These are phyloP conservation scores for Rhinogobio ventralis DNA, from an alignment of 2,797 vertebrate species.

Conservation along the genomic window DNA sequence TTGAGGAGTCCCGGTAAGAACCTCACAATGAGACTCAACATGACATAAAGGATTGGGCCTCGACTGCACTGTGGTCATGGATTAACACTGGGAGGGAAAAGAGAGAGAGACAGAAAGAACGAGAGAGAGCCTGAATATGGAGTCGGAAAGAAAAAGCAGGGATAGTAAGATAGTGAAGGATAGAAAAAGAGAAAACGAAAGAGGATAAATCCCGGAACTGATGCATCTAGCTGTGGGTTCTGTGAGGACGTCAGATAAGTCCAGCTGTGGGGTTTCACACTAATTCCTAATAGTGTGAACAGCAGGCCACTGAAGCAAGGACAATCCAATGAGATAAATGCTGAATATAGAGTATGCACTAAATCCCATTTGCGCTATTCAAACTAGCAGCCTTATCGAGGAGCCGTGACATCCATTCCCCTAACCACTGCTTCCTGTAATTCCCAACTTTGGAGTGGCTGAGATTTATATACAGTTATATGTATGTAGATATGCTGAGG, in stretches of 20 bases:
- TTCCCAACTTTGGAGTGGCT: constrained; percentile 29
- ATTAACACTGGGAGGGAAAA: constrained; percentile 52
- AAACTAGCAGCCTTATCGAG: constrained; percentile 35
- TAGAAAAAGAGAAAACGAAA: constrained; percentile 56
- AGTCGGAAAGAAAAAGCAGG: constrained; percentile 28
- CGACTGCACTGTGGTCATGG: constrained; percentile 39
- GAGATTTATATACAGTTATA: constrained; percentile 32
- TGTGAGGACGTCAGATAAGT: constrained; percentile 74
- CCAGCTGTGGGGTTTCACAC: constrained; percentile 69
- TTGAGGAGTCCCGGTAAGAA: constrained; percentile 73
- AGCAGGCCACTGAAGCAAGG: constrained; percentile 47
- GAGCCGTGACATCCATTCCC: constrained; percentile 33
- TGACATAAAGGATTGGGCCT: constrained; percentile 58
- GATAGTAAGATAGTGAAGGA: constrained; percentile 47
- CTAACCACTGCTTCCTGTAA: constrained; percentile 34
- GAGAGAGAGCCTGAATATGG: constrained; percentile 32
- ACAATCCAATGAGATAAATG: constrained; percentile 55
- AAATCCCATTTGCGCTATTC: constrained; percentile 54
- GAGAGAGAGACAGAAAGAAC: constrained; percentile 54
- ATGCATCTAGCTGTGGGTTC: constrained; percentile 63
- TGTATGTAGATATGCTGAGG: constrained; percentile 47
- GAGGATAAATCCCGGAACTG: constrained; percentile 50
- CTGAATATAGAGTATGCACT: constrained; percentile 52
- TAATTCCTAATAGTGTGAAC: constrained; percentile 66
- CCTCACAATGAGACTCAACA: constrained; percentile 65